These are phyloP conservation scores for Phocides pigmalion DNA, from an alignment of 1,140 invertebrate genomes.

Conservation along the genomic window DNA sequence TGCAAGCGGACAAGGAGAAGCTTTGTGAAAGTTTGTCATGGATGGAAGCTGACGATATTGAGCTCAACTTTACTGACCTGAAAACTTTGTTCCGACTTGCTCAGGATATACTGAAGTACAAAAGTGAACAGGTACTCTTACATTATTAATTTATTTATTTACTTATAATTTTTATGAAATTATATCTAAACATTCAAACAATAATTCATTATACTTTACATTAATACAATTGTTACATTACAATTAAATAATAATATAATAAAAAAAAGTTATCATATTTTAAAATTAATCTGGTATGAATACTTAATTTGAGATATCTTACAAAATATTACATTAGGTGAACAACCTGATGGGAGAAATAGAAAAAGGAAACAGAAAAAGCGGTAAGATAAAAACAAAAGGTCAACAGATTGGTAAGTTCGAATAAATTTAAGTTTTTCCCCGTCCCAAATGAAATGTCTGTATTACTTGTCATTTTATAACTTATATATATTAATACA, in stretches of 20 bases:
- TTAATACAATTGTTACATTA: too few species aligned
- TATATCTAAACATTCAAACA: too few species aligned
- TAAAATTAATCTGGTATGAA: too few species aligned
- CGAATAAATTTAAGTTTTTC: background rate
- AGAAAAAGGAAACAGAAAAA: conserved; percentile 53
- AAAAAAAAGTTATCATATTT: too few species aligned
- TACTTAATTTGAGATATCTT: too few species aligned
- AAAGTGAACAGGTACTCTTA: conserved; percentile 85
- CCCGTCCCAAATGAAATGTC: too few species aligned
- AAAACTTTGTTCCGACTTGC: conserved; percentile 84
- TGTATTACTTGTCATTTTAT: too few species aligned
- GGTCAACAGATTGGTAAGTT: conserved; percentile 31
- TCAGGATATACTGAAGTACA: conserved; percentile 87
- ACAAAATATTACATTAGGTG: conserved; percentile 44
- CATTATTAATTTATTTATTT: background rate
- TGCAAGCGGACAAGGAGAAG: conserved; percentile 86
- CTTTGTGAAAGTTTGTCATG: conserved; percentile 85
- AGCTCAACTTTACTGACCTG: conserved; percentile 82
- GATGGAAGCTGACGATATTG: conserved; percentile 85
- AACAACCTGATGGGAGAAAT: conserved; percentile 62
- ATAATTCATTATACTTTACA: too few species aligned
- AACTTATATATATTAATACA: background rate
- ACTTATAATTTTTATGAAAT: too few species aligned
- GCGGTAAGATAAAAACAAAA: conserved; percentile 47
- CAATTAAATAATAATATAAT: too few species aligned